Evolutionary conservation across 2,113 vertebrate species (phyloP).

Genomic region (Gambusia affinis): DNA sequence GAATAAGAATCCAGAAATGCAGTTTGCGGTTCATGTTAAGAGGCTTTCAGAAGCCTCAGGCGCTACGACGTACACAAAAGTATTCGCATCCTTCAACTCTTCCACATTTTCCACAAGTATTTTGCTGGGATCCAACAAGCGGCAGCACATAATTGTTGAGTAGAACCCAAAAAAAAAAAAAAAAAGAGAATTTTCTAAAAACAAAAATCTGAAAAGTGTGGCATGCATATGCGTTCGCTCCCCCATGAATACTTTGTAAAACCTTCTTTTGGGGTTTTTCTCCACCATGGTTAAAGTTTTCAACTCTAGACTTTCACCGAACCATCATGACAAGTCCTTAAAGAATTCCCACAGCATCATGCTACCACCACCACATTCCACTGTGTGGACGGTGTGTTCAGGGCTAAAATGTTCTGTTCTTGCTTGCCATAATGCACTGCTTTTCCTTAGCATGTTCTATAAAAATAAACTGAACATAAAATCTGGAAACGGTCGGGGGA

Average conservation of each 20-base stretch:
- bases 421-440: too few species aligned
- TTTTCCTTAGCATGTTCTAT: too few species aligned
- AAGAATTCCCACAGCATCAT: not conserved
- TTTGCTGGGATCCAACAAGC: too few species aligned
- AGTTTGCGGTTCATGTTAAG: not conserved
- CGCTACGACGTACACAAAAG: not conserved
- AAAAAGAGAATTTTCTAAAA: too few species aligned
- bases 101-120: too few species aligned
- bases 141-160: too few species aligned
- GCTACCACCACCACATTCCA: not conserved
- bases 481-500: not conserved
- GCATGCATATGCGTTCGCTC: too few species aligned
- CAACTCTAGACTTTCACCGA: not conserved
- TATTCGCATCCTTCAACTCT: not conserved
- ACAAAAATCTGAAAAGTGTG: too few species aligned
- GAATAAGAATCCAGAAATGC: not conserved
- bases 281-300: too few species aligned
- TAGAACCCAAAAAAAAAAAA: too few species aligned
- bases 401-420: not conserved
- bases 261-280: not conserved
- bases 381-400: not conserved
- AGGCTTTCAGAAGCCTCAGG: constrained; percentile 2
- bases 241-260: not conserved
- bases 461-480: too few species aligned
- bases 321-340: not conserved